phyloP scores from a whole-genome alignment of 2,797 vertebrate species.

The Eleutherodactylus coqui region DNA sequence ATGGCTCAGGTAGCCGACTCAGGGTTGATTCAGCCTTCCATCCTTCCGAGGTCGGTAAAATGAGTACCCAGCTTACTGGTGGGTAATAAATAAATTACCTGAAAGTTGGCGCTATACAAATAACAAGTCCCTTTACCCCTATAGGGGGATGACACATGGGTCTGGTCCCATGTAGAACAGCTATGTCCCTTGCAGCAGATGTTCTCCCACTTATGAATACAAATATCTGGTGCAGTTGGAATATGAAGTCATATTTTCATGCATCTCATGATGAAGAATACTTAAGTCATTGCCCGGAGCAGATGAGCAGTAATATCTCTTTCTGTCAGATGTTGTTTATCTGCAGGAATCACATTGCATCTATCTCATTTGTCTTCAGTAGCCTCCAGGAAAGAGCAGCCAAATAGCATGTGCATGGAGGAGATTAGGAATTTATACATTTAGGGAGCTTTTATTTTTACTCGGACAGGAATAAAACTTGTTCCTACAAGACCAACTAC shows the following conservation, averaged over 20 bases:
- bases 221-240: background rate
- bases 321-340: constrained; percentile 54
- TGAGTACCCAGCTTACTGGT: too few relatives aligned
- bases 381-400: constrained; percentile 35
- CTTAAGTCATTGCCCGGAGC: constrained; percentile 32
- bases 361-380: constrained; percentile 13
- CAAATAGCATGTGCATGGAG: background rate
- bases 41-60: too few relatives aligned
- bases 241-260: constrained; percentile 5
- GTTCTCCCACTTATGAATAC: background rate
- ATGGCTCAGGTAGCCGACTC: too few relatives aligned
- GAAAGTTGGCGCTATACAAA: too few relatives aligned
- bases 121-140: background rate
- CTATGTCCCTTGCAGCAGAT: background rate
- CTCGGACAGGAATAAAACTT: background rate
- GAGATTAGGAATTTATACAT: background rate
- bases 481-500: background rate
- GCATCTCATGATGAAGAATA: background rate
- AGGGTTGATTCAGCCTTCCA: too few relatives aligned
- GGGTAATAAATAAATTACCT: too few relatives aligned
- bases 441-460: background rate
- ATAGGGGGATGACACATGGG: background rate
- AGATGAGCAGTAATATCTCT: constrained; percentile 21
- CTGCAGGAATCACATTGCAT: constrained; percentile 29
- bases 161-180: background rate